phyloP scores from a whole-genome alignment of 2,113 vertebrate species.

The Melozone crissalis region DNA sequence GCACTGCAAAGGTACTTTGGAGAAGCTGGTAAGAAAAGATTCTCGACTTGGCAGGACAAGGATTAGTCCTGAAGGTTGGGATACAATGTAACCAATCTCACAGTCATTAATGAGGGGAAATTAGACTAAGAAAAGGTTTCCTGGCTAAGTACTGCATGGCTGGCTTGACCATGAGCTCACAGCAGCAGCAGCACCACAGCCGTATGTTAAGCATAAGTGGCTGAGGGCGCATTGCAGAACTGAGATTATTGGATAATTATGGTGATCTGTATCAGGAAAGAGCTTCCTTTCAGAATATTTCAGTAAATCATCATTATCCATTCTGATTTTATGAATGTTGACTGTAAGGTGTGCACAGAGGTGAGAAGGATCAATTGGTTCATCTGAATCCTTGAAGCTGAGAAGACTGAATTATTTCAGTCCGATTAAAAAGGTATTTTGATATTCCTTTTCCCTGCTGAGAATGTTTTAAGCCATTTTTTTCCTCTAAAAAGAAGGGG shows the following conservation, averaged over 20 bases:
- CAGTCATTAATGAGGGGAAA: not conserved
- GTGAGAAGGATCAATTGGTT: not conserved
- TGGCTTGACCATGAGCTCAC: not conserved
- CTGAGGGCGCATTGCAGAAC: not conserved
- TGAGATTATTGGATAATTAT: not conserved
- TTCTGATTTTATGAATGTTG: not conserved
- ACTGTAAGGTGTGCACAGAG: not conserved
- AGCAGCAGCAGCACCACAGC: fast-evolving
- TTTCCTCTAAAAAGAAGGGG: not conserved
- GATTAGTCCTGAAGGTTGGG: not conserved
- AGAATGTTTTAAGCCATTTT: slow-evolving; percentile 2
- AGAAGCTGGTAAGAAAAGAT: not conserved
- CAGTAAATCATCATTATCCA: not conserved
- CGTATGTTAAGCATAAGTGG: fast-evolving
- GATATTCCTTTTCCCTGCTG: not conserved
- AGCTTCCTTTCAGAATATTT: not conserved
- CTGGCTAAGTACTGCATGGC: not conserved
- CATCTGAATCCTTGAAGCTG: not conserved
- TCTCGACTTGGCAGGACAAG: fast-evolving
- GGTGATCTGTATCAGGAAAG: not conserved
- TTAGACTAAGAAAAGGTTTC: not conserved
- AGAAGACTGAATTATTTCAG: not conserved
- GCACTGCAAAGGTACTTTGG: not conserved
- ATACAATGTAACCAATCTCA: fast-evolving
- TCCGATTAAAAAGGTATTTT: not conserved